phyloP scores from a whole-genome alignment of 2,113 vertebrate genomes.

The Origma solitaria region DNA sequence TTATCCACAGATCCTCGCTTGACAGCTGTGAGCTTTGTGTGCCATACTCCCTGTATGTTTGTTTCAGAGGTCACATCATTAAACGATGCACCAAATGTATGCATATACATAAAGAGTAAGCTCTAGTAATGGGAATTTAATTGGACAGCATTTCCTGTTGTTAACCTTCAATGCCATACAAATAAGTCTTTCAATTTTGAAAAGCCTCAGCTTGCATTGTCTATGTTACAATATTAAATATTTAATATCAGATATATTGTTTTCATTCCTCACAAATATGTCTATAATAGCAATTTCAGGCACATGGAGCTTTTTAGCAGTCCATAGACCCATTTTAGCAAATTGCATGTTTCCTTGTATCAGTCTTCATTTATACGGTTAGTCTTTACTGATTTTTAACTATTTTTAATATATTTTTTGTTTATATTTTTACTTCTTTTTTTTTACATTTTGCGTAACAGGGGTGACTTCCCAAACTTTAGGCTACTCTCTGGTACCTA shows the following conservation, averaged over 20 bases:
- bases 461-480: not conserved
- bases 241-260: not conserved
- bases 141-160: not conserved
- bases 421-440: not conserved
- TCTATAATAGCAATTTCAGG: not conserved
- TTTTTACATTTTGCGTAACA: not conserved
- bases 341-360: not conserved
- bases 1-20: not conserved
- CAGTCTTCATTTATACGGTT: not conserved
- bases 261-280: not conserved
- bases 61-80: not conserved
- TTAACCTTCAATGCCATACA: not conserved
- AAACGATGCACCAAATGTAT: not conserved
- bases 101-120: not conserved
- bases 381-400: not conserved
- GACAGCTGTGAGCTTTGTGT: not conserved
- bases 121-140: not conserved
- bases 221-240: constrained; percentile 5
- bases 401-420: not conserved
- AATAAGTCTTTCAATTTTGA: constrained; percentile 31
- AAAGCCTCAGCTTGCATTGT: not conserved
- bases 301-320: not conserved
- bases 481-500: not conserved
- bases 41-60: not conserved
- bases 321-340: not conserved